A percentile compares a stretch with the other conserved stretches of the same genome.
These are phyloP conservation scores for Orthonychiurus folsomi DNA, from an alignment of 2,888 invertebrate genomes.

Conservation along the genomic window DNA sequence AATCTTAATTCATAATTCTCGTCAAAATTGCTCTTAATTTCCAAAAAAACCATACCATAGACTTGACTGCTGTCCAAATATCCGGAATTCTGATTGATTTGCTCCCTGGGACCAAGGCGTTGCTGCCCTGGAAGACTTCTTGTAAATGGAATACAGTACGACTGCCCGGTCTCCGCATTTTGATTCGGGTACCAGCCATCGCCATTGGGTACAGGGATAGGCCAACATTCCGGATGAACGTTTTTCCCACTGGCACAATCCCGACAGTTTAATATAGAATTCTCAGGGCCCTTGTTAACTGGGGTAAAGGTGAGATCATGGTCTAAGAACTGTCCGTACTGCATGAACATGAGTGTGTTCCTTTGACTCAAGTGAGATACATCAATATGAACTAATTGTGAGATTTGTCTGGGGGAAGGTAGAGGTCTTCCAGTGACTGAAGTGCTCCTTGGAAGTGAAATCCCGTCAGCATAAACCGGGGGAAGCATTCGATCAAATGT, in stretches of 20 bases:
- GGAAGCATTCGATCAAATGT: slow-evolving; percentile 76
- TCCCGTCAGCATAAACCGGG: slow-evolving; percentile 79
- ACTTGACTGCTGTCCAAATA: slow-evolving; percentile 78
- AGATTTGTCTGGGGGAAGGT: slow-evolving; percentile 77
- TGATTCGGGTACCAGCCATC: slow-evolving; percentile 79
- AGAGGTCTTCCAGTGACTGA: slow-evolving; percentile 66
- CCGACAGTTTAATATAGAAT: slow-evolving; percentile 69
- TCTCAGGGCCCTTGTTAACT: slow-evolving; percentile 43
- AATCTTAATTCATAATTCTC: not conserved
- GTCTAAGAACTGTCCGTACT: slow-evolving; percentile 65
- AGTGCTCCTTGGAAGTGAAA: slow-evolving; percentile 66
- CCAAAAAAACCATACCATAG: too few relatives aligned
- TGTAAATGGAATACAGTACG: slow-evolving; percentile 89
- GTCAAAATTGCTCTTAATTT: not conserved
- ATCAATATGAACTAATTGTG: slow-evolving; percentile 81
- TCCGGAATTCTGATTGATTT: slow-evolving; percentile 87
- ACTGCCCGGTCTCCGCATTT: slow-evolving; percentile 70
- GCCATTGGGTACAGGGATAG: slow-evolving; percentile 76
- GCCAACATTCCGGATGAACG: slow-evolving; percentile 88
- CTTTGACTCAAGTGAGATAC: slow-evolving; percentile 79
- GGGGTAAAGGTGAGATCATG: slow-evolving; percentile 87
- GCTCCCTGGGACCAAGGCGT: slow-evolving; percentile 76
- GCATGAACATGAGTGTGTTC: slow-evolving; percentile 88
- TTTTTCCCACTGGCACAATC: slow-evolving; percentile 77
- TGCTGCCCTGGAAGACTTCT: slow-evolving; percentile 86